A percentile compares a stretch with the other conserved stretches of the same genome.
These are phyloP conservation scores for Drosophila bocqueti DNA, from an alignment of 1,140 invertebrate species.

Conservation along the genomic window DNA sequence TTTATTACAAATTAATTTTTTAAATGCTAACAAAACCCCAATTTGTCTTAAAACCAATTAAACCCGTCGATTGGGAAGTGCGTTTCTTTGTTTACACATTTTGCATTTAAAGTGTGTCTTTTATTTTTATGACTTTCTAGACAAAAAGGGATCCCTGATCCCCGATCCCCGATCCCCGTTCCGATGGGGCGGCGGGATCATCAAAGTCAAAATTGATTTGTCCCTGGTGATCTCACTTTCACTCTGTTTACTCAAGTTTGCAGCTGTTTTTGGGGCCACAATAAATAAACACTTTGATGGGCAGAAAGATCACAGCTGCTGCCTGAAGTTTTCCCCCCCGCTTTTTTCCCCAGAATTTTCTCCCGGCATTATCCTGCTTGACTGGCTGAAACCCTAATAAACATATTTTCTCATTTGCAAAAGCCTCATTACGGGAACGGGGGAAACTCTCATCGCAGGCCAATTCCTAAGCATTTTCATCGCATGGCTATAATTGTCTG, in stretches of 20 bases:
- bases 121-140: neutral
- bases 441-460: slow-evolving; percentile 22
- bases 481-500: slow-evolving; percentile 77
- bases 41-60: neutral
- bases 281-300: slow-evolving; percentile 37
- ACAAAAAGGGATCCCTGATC: slow-evolving; percentile 1
- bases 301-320: slow-evolving; percentile 54
- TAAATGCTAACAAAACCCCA: no score
- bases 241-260: slow-evolving; percentile 20
- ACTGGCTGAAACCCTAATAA: slow-evolving; percentile 58
- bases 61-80: neutral
- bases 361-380: slow-evolving; percentile 43
- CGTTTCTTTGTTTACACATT: neutral
- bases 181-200: neutral
- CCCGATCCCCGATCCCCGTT: no score
- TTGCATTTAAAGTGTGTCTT: neutral
- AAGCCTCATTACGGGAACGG: slow-evolving; percentile 50
- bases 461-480: slow-evolving; percentile 71
- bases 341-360: slow-evolving; percentile 5
- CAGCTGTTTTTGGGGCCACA: slow-evolving; percentile 35
- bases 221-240: slow-evolving; percentile 35
- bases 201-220: slow-evolving; percentile 16
- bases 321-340: slow-evolving; percentile 2
- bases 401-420: slow-evolving; percentile 77
- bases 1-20: neutral